Base-by-base conservation (phyloP, 1,140 invertebrate species). In the Batillaria attramentaria region DNA sequence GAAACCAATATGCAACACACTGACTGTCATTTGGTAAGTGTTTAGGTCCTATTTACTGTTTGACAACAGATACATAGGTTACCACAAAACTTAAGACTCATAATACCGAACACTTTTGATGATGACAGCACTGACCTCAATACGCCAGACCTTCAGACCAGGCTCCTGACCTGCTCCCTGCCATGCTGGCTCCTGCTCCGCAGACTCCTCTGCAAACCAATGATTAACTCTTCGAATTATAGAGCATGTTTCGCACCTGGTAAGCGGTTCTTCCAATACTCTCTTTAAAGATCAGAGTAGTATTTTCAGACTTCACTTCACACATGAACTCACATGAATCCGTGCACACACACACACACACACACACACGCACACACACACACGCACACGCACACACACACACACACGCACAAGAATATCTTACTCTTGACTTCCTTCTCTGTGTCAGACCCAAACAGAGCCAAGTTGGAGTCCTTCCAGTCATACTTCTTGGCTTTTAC, bases 401-500 rank as follows among this genome's bases (percentile, higher is more conserved):
- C 13, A 62, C 57, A 62, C 57, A 13, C 13, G 5, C 13, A 13
- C 13, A n/a, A 62, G 6, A 28, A 54, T n/a, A 54, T 2, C 68
- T 70, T 31, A 70, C 68, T 70, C 33, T 70, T 70, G 37, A 70
- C 68, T 70, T 70, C 37, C n/a, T 70, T 70, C 24, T 70, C 68
- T 18, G 81, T 79, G 60, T 89, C 85, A 13, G 83, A 82, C 2
- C 88, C 88, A 82, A 89, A 87, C 35, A 87, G 75, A 18, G 85
- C 84, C 75, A 89, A 70, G 79, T 89, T 89, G 35, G 84, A 84
- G 78, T 89, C 87, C 80, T 88, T 88, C 87, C 87, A 88, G 81
- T 89, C 87, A 83, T 87, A 87, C 42, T 87, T 87, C 81, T 88
- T 86, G 33, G 84, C 81, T 84, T 89, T 89, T 13, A 72, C 37